phyloP scores from a whole-genome alignment of 2,113 vertebrate species.

The Oreochromis tanganicae region DNA sequence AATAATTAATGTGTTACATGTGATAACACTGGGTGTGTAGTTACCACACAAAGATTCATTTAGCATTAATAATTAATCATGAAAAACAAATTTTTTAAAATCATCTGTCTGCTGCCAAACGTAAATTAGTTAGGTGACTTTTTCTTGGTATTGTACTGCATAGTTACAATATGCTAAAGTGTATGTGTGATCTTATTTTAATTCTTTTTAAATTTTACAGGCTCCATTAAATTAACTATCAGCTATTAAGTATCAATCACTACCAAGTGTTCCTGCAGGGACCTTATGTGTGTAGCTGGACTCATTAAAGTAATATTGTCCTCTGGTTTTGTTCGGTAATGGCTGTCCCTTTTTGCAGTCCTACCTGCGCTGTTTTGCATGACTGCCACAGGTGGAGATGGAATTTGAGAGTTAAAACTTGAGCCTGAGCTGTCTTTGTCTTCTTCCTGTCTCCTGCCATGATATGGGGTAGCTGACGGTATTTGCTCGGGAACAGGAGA shows the following conservation, averaged over 20 bases:
- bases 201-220: not conserved
- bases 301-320: not conserved
- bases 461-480: not conserved
- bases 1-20: not conserved
- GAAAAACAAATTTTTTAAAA: not conserved
- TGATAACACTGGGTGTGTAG: not conserved
- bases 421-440: not conserved
- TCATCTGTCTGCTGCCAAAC: not conserved
- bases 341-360: not conserved
- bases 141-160: too few species aligned
- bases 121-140: not conserved
- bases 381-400: not conserved
- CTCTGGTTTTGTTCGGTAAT: not conserved
- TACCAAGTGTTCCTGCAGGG: not conserved
- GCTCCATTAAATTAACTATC: not conserved
- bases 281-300: not conserved
- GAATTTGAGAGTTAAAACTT: slow-evolving; percentile 7
- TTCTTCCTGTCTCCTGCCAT: not conserved
- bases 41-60: not conserved
- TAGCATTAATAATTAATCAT: not conserved
- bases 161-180: not conserved
- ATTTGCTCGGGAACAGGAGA: slow-evolving; percentile 17
- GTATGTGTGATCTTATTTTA: not conserved
- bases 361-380: slow-evolving; percentile 17
- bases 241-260: not conserved